These are phyloP conservation scores for Drosophila kepulauana DNA, from an alignment of 1,140 invertebrate genomes.

Conservation along the genomic window DNA sequence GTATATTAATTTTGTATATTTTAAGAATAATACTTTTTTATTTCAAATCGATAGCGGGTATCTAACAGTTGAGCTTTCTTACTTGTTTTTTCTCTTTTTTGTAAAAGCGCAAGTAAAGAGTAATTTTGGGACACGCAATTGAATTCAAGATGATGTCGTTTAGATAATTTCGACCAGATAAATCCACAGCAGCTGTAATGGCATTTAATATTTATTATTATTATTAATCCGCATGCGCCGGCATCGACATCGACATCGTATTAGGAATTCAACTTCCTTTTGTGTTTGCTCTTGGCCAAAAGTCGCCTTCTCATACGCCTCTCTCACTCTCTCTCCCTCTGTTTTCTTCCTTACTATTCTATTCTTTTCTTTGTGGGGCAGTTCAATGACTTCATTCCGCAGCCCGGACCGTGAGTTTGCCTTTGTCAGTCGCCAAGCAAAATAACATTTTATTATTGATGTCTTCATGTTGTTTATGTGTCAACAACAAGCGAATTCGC, in stretches of 20 bases:
- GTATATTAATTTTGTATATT: no score
- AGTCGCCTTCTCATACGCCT: background rate
- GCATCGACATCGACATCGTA: constrained; percentile 16
- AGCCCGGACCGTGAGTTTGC: background rate
- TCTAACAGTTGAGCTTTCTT: no score
- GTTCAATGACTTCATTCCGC: constrained; percentile 68
- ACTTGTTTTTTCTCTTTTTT: background rate
- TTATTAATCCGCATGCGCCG: constrained; percentile 76
- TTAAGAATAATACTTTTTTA: no score
- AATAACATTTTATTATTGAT: constrained; percentile 79
- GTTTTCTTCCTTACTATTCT: background rate
- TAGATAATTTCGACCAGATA: constrained; percentile 76
- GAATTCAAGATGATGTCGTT: constrained; percentile 78
- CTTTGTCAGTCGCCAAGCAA: constrained; percentile 45
- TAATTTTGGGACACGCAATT: constrained; percentile 64
- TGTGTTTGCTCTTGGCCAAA: constrained; percentile 8
- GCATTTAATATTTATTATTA: constrained; percentile 83
- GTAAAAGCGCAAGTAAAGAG: constrained; percentile 47
- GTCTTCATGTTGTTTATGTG: constrained; percentile 77
- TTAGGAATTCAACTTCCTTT: constrained; percentile 32
- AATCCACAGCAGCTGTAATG: constrained; percentile 72
- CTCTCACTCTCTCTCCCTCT: constrained; percentile 2
- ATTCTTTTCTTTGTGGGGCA: constrained; percentile 25
- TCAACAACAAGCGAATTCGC: constrained; percentile 80
- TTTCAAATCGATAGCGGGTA: no score